Evolutionary conservation across 2,797 vertebrate species (phyloP).

Genomic region (Limnodromus scolopaceus): DNA sequence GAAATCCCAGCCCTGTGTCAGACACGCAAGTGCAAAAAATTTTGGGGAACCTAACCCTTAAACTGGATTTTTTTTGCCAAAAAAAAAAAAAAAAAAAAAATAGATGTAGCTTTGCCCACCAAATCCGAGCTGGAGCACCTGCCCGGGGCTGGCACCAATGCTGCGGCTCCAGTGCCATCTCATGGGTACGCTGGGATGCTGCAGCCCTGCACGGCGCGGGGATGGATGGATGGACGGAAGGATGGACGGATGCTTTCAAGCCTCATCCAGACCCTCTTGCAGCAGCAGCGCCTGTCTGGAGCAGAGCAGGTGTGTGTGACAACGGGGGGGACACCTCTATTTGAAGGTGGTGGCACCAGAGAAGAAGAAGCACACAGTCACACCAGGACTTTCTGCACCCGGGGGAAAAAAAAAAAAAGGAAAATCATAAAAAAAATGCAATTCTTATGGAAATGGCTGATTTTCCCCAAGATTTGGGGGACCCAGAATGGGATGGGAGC

Average conservation of each 20-base stretch:
- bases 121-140: background rate
- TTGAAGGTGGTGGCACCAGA: background rate
- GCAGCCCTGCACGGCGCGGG: background rate
- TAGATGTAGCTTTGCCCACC: background rate
- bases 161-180: conserved; percentile 57
- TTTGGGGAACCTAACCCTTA: rapidly evolving
- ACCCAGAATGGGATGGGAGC: too few relatives aligned
- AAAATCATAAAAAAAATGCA: rapidly evolving
- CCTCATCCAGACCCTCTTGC: rapidly evolving
- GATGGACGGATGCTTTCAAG: background rate
- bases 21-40: rapidly evolving
- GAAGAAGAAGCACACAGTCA: background rate
- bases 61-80: too few relatives aligned
- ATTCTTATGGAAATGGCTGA: rapidly evolving
- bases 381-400: rapidly evolving
- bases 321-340: rapidly evolving
- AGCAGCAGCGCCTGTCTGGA: background rate
- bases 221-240: background rate
- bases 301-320: too few relatives aligned
- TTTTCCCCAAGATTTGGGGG: background rate
- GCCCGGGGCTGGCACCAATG: background rate
- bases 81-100: too few relatives aligned
- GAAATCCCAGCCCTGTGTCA: background rate
- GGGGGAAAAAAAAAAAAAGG: rapidly evolving
- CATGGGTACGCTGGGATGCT: background rate